Percentiles rank a stretch among this genome's conserved stretches.
These are phyloP conservation scores for Drosophila bocki DNA, from an alignment of 1,140 invertebrate genomes.

Conservation along the genomic window DNA sequence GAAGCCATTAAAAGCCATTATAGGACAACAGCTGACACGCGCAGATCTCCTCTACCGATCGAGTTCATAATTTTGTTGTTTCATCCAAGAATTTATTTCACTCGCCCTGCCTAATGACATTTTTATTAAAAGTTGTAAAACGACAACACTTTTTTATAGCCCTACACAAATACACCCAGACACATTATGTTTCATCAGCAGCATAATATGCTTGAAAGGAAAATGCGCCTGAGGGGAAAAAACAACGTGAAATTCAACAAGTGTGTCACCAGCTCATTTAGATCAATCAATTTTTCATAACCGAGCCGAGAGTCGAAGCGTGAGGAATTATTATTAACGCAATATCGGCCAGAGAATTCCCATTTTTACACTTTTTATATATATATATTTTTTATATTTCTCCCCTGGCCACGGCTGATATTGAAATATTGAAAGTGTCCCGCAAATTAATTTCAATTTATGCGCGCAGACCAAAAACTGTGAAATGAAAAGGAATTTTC, in stretches of 20 bases:
- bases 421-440: conserved; percentile 76
- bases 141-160: conserved; percentile 64
- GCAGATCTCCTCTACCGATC: neutral
- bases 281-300: conserved; percentile 82
- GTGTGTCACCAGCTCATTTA: conserved; percentile 83
- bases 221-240: conserved; percentile 34
- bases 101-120: conserved; percentile 63
- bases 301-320: conserved; percentile 20
- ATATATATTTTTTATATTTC: neutral
- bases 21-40: conserved; percentile 39
- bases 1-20: conserved; percentile 63
- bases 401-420: conserved; percentile 11
- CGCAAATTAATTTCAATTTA: conserved; percentile 82
- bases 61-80: conserved; percentile 55
- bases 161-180: conserved; percentile 15
- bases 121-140: conserved; percentile 80
- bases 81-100: conserved; percentile 60
- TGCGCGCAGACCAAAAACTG: conserved; percentile 29
- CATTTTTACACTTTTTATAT: conserved; percentile 38
- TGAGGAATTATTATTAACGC: conserved; percentile 81
- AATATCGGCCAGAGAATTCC: conserved; percentile 50
- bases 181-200: conserved; percentile 63
- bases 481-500: conserved; percentile 62
- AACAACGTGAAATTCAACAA: conserved; percentile 66
- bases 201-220: conserved; percentile 45